Base-by-base conservation (phyloP, 2,113 vertebrate genomes). In the Phainopepla nitens region DNA sequence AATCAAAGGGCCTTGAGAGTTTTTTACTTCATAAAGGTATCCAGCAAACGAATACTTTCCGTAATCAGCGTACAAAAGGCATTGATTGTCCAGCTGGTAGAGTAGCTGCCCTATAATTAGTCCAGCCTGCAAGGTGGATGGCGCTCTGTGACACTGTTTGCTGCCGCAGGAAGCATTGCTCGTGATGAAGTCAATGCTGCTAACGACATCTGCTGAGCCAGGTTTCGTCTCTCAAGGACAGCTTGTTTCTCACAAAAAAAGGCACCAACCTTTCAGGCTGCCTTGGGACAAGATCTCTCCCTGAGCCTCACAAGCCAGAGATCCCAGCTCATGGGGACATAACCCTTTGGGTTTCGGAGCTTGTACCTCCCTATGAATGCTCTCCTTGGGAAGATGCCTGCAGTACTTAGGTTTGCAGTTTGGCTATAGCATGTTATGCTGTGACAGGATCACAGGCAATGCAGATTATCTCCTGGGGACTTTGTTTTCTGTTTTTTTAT, bases 291-390 rank as follows among this genome's bases (percentile, higher is more conserved):
- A 56, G 10, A 28, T 54, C 5, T 84, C 10, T 7, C 58, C 15
- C 15, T 47, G 49, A 92, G 15, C 22, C 10, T 45, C 18, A 11
- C 14, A 73, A n/a, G n/a, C 1, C 4, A 64, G 41, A 82, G 51
- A 70, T 12, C 11, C 6, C 75, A 54, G 42, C n/a, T 80, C 15
- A 5, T 11, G 25, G 31, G 33, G 51, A 29, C 4, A 57, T 5
- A 61, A 53, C 7, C 9, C 18, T 60, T 36, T 24, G 25, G 15
- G 18, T 72, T 80, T 42, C 66, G 13, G 17, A 64, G 14, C 11
- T 49, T 1, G 0, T 51, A 35, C 29, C 6, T 50, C 20, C 9
- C 12, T 20, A 2, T 20, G 35, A 60, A 62, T 0, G 0, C 14
- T 60, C 66, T 75, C 20, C 39, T 58, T 36, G 47, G 28, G 19